These are phyloP conservation scores for Drosophila ficusphila DNA, from an alignment of 1,140 invertebrate genomes.

Conservation along the genomic window DNA sequence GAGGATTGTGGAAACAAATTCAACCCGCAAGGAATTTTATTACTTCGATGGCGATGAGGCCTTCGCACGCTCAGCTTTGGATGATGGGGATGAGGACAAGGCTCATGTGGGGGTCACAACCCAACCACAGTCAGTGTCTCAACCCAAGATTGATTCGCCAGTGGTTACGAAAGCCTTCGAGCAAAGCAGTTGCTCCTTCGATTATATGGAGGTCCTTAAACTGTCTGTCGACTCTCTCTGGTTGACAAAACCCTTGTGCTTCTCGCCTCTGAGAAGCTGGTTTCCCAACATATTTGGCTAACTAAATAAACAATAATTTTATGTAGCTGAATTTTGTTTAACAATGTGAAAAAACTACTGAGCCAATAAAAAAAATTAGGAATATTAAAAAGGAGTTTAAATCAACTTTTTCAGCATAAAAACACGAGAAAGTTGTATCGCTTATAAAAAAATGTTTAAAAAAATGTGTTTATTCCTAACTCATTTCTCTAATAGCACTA, in stretches of 20 bases:
- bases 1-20: slow-evolving; percentile 73
- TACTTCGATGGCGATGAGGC: slow-evolving; percentile 80
- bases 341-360: background rate
- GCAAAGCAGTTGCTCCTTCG: slow-evolving; percentile 70
- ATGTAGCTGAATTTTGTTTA: background rate
- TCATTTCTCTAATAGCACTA: no score
- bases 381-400: background rate
- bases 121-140: background rate
- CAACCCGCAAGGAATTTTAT: slow-evolving; percentile 78
- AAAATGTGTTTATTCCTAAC: no score
- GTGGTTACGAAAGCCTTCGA: slow-evolving; percentile 55
- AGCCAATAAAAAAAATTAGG: slow-evolving; percentile 8
- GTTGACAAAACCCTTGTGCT: slow-evolving; percentile 78
- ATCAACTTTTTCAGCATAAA: no score
- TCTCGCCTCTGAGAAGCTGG: slow-evolving; percentile 72
- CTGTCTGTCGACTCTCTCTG: slow-evolving; percentile 74
- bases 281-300: slow-evolving; percentile 76
- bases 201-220: slow-evolving; percentile 73
- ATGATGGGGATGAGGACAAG: slow-evolving; percentile 38
- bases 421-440: no score
- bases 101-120: background rate
- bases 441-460: no score
- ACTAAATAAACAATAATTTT: background rate
- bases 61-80: slow-evolving; percentile 61
- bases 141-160: background rate